Base-by-base conservation (phyloP, 2,113 vertebrate genomes). In the Xenopus tropicalis region DNA sequence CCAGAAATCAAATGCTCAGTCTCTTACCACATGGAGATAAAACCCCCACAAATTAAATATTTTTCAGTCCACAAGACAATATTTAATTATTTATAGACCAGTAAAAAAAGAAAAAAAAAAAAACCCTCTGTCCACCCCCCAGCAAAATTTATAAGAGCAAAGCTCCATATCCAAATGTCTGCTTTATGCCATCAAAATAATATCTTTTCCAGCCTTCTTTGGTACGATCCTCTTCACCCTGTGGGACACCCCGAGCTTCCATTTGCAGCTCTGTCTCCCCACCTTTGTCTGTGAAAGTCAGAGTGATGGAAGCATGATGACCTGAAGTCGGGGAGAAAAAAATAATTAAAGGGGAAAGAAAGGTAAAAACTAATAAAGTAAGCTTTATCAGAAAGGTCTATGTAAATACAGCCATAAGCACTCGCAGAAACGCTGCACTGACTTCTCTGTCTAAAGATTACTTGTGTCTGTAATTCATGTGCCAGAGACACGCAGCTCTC, bases 121-220 rank as follows among this genome's bases (percentile, higher is more conserved):
- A 54, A 84, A 77, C 78, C 70, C 61, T 43, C 48, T 52, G 9
- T 7, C 6, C 74, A 51, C 64, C 64, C 80, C 70, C 56, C 71
- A 59, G 24, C 69, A 61, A 75, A 63, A 74, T 80, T 93, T 93
- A 97, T 85, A 90, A 93, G 74, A 98, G 92, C 69, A 90, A 87
- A 14, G 94, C 93, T 0, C 96, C 95, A 4, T 93, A 97, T 78
- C 96, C 94, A 80, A 98, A 98, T 9, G 94, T 96, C 90, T 96
- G 94, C 88, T 95, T 97, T 81, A 97, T 97, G 87, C 94, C 92
- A 79, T 94, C 90, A 0, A 97, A 95, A 83, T 97, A 98, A 79
- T 97, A 96, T 77, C 93, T 89, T 80, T 86, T 92, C 95, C 96
- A 98, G 70, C 96, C 96, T 85, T 95, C 92, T 79, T 88, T 88